Percentiles rank a stretch among this genome's conserved stretches.
Conservation (phyloP, 2,797 vertebrate genomes). For the Leucoraja ocellata region DNA sequence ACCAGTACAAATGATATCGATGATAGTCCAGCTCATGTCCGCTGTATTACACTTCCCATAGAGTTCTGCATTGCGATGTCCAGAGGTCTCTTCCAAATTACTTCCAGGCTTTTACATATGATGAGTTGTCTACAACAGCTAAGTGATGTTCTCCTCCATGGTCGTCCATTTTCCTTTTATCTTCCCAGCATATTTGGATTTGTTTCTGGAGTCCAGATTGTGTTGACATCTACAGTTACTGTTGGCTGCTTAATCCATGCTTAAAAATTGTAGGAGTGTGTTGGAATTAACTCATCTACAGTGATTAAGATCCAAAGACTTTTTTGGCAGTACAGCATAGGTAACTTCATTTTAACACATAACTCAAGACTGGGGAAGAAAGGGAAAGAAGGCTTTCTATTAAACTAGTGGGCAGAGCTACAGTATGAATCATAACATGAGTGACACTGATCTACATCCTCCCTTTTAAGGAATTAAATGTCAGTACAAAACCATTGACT, state of each 20-base stretch:
- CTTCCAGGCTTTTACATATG: not conserved
- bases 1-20: not conserved
- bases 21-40: not conserved
- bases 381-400: no score
- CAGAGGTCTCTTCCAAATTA: not conserved
- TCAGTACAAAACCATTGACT: no score
- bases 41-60: not conserved
- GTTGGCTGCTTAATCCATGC: not conserved
- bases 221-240: not conserved
- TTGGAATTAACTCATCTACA: no score
- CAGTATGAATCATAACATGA: no score
- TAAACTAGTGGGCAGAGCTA: no score
- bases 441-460: no score
- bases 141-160: not conserved
- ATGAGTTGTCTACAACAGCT: not conserved
- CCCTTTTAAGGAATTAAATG: no score
- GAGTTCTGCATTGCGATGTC: not conserved
- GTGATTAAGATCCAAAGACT: no score
- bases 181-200: not conserved
- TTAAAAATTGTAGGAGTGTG: not conserved
- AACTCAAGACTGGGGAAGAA: no score
- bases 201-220: not conserved
- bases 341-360: no score
- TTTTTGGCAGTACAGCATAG: no score
- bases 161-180: not conserved